A percentile compares a stretch with the other conserved stretches of the same genome.
phyloP scores from a whole-genome alignment of 92 coral and sea anemone genomes.

The Montipora capitata region DNA sequence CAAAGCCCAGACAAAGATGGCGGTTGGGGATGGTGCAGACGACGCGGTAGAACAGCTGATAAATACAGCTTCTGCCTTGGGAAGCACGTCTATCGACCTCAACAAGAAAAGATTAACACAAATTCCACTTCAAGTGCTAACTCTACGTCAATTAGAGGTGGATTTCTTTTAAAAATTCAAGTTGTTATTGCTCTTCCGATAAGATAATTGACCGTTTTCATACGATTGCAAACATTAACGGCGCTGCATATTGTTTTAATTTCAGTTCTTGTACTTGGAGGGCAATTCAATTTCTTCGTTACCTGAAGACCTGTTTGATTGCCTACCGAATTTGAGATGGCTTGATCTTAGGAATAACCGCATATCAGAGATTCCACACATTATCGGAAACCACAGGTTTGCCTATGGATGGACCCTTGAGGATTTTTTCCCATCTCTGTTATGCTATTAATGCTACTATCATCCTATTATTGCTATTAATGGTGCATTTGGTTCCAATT shows the following conservation, averaged over 20 bases:
- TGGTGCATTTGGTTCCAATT: no score
- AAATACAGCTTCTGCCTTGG: slow-evolving; percentile 90
- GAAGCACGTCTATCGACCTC: slow-evolving; percentile 91
- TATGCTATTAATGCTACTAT: no score
- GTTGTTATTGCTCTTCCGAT: not conserved
- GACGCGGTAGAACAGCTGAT: slow-evolving; percentile 88
- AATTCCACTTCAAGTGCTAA: slow-evolving; percentile 87
- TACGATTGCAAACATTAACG: not conserved
- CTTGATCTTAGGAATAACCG: slow-evolving; percentile 96
- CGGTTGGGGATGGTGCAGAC: slow-evolving; percentile 85
- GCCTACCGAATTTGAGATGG: slow-evolving; percentile 92
- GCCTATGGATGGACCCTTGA: not conserved
- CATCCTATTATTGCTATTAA: no score
- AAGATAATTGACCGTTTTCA: not conserved
- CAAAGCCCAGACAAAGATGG: slow-evolving; percentile 75
- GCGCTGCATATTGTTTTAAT: not conserved
- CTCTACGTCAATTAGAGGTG: slow-evolving; percentile 93
- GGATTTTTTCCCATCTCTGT: no score
- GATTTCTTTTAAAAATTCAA: not conserved
- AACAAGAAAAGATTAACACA: slow-evolving; percentile 85
- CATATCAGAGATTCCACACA: slow-evolving; percentile 77
- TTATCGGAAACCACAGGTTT: slow-evolving; percentile 95
- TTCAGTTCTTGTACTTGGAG: slow-evolving; percentile 92
- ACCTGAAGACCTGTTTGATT: slow-evolving; percentile 89
- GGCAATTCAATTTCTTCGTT: slow-evolving; percentile 84